A percentile compares a stretch with the other conserved stretches of the same genome.
These are phyloP conservation scores for Aratinga solstitialis DNA, from an alignment of 2,797 vertebrate species.

Conservation along the genomic window DNA sequence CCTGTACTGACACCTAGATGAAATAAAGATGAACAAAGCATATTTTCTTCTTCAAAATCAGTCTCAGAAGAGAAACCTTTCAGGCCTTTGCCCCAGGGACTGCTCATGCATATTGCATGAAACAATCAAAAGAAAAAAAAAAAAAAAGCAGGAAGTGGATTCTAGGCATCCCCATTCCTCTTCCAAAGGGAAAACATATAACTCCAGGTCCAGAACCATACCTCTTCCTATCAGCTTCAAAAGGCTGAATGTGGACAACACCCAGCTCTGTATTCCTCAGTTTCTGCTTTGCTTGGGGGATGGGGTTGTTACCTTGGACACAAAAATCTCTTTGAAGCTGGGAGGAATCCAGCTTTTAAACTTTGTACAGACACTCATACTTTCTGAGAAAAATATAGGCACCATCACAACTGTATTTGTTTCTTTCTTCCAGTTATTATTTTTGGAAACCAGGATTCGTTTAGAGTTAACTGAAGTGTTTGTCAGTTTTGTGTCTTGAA, in stretches of 20 bases:
- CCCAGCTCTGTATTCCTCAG: rapidly evolving
- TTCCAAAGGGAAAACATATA: background rate
- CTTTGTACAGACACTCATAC: background rate
- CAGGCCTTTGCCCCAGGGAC: background rate
- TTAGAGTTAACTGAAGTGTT: background rate
- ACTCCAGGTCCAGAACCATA: background rate
- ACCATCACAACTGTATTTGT: background rate
- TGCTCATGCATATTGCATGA: background rate
- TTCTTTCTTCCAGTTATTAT: background rate
- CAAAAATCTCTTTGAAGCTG: background rate
- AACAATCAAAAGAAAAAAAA: background rate
- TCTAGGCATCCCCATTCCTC: background rate
- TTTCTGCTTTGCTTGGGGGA: background rate
- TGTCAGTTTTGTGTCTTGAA: background rate
- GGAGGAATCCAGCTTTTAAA: background rate
- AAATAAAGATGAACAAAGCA: background rate
- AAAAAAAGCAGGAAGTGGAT: background rate
- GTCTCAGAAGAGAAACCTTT: background rate
- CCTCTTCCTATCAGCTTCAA: background rate
- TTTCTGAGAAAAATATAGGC: background rate
- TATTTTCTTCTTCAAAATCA: background rate
- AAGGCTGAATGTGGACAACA: background rate
- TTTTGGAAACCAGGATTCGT: background rate
- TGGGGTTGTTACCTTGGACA: background rate
- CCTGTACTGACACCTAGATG: background rate